phyloP scores from a whole-genome alignment of 2,797 vertebrate species.

The Cossypha dichroa region DNA sequence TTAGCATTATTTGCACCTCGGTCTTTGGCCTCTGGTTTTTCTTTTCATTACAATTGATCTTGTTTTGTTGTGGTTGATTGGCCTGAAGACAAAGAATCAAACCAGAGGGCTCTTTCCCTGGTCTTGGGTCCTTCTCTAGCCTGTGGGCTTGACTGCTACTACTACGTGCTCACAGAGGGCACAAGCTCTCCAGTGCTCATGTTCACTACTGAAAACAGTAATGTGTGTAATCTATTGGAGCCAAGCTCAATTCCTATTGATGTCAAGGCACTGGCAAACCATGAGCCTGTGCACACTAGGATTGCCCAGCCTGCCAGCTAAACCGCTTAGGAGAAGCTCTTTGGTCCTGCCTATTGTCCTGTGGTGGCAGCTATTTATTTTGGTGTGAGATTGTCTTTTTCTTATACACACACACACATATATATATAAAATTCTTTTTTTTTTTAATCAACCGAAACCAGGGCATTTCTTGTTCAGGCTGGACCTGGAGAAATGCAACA shows the following conservation, averaged over 20 bases:
- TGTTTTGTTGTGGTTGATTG: background rate
- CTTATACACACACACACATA: background rate
- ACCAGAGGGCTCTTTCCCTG: background rate
- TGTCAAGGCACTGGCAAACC: background rate
- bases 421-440: too few relatives aligned
- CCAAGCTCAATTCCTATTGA: background rate
- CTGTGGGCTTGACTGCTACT: background rate
- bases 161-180: background rate
- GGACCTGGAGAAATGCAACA: constrained; percentile 38
- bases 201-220: constrained; percentile 41
- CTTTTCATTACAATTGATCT: background rate
- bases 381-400: background rate
- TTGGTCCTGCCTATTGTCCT: background rate
- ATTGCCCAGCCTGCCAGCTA: background rate
- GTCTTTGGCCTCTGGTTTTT: background rate
- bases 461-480: constrained; percentile 47
- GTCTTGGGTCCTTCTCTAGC: background rate
- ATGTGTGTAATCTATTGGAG: background rate
- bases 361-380: constrained; percentile 30
- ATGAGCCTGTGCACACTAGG: background rate
- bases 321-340: background rate
- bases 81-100: background rate
- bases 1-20: background rate
- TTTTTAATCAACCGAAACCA: background rate
- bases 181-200: background rate